phyloP scores from a whole-genome alignment of 1,140 invertebrate genomes.

The Trinorchestia longiramus region DNA sequence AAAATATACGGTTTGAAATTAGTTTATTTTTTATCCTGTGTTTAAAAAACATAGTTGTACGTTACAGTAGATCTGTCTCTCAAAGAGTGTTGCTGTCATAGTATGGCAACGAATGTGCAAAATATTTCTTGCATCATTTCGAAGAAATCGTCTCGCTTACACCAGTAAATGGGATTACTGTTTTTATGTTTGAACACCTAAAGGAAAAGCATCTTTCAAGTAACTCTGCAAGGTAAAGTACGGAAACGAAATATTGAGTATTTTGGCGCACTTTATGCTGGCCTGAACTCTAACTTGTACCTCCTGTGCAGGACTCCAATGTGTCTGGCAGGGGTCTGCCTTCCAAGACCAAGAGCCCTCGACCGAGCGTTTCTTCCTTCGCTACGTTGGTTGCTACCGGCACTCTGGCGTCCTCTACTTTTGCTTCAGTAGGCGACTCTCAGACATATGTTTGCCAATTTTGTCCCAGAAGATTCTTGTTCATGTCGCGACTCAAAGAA shows the following conservation, averaged over 20 bases:
- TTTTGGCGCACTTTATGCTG: neutral
- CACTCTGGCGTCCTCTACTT: neutral
- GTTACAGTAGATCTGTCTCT: neutral
- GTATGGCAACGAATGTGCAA: neutral
- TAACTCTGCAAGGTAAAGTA: constrained; percentile 18
- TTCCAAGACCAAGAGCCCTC: neutral
- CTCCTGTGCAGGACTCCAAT: constrained; percentile 49
- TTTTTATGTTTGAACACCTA: neutral
- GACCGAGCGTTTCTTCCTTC: neutral
- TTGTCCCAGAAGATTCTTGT: constrained; percentile 49
- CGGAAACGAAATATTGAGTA: neutral
- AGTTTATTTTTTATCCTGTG: neutral
- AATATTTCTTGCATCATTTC: neutral
- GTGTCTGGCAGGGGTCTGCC: neutral
- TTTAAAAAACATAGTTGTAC: neutral
- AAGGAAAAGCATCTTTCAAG: neutral
- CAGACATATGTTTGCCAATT: constrained; percentile 37
- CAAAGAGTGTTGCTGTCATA: neutral
- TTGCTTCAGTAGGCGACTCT: constrained; percentile 18
- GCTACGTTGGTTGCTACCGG: constrained; percentile 8
- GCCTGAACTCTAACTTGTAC: constrained; percentile 43
- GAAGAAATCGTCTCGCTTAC: neutral
- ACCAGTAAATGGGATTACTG: neutral
- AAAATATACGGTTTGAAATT: neutral
- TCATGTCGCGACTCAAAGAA: constrained; percentile 70